Conservation (phyloP, 37 sponge, comb jelly and placozoan genomes). For the Mnemiopsis leidyi region DNA sequence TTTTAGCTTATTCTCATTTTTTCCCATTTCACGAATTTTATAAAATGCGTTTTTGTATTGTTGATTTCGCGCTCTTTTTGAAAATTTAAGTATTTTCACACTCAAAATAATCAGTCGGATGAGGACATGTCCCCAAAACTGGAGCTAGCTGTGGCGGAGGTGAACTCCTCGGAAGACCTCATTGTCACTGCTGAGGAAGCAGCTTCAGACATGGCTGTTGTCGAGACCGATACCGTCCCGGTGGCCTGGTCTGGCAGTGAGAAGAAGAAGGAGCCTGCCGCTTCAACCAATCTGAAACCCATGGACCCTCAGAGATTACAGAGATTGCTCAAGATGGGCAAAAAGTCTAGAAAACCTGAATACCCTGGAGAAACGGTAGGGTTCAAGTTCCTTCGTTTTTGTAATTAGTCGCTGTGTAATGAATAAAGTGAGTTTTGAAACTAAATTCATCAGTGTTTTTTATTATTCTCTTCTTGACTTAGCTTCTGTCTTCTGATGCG, state of each 20-base stretch:
- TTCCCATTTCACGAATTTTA: too few species aligned
- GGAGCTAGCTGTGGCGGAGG: neutral
- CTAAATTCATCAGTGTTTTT: too few species aligned
- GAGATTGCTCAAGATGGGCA: neutral
- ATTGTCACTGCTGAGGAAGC: neutral
- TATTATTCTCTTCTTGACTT: too few species aligned
- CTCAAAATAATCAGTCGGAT: neutral
- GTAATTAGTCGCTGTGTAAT: too few species aligned
- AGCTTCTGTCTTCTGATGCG: too few species aligned
- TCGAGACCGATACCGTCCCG: too few species aligned
- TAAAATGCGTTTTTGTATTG: neutral
- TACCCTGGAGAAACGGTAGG: conserved; percentile 4
- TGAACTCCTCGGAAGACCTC: neutral
- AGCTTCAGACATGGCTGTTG: neutral
- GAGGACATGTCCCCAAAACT: neutral
- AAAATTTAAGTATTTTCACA: too few species aligned
- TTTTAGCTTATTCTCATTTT: too few species aligned
- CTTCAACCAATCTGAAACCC: neutral
- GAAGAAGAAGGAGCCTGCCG: neutral
- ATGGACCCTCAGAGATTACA: neutral
- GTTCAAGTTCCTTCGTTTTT: too few species aligned
- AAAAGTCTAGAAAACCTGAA: neutral
- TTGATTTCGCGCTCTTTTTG: too few species aligned
- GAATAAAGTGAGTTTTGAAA: too few species aligned
- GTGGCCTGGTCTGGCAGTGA: too few species aligned